Percentiles rank a stretch among this genome's conserved stretches.
Conservation (phyloP, 2,888 invertebrate genomes). For the Tridacna gigas region DNA sequence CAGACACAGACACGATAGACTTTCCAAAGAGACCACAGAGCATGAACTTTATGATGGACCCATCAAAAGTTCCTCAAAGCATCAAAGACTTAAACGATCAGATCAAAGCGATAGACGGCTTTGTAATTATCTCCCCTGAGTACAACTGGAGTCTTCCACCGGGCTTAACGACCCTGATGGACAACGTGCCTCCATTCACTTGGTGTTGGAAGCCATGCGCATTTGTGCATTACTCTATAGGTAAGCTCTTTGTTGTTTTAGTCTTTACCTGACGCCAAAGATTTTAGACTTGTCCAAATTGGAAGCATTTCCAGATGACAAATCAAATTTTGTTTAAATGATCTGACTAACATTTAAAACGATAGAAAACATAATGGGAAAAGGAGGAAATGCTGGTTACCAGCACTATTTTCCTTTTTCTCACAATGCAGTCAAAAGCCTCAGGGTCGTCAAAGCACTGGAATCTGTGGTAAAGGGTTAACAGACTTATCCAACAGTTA, state of each 20-base stretch:
- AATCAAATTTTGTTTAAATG: too few species aligned
- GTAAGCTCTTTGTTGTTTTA: conserved; percentile 25
- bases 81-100: conserved; percentile 38
- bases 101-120: conserved; percentile 29
- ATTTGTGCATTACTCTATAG: conserved; percentile 38
- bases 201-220: conserved; percentile 44
- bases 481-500: too few species aligned
- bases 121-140: conserved; percentile 42
- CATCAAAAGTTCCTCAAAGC: conserved; percentile 26
- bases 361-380: too few species aligned
- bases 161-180: conserved; percentile 34
- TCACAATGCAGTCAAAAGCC: too few species aligned
- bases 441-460: too few species aligned
- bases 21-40: conserved; percentile 36
- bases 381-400: too few species aligned
- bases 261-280: too few species aligned
- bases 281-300: too few species aligned
- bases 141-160: conserved; percentile 50
- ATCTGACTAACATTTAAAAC: too few species aligned
- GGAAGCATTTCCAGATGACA: too few species aligned
- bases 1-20: conserved; percentile 29
- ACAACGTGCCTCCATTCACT: conserved; percentile 37
- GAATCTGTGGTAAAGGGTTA: too few species aligned
- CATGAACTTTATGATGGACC: conserved; percentile 30
- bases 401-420: too few species aligned